These are phyloP conservation scores for Thrips palmi DNA, from an alignment of 1,140 invertebrate genomes.

Conservation along the genomic window DNA sequence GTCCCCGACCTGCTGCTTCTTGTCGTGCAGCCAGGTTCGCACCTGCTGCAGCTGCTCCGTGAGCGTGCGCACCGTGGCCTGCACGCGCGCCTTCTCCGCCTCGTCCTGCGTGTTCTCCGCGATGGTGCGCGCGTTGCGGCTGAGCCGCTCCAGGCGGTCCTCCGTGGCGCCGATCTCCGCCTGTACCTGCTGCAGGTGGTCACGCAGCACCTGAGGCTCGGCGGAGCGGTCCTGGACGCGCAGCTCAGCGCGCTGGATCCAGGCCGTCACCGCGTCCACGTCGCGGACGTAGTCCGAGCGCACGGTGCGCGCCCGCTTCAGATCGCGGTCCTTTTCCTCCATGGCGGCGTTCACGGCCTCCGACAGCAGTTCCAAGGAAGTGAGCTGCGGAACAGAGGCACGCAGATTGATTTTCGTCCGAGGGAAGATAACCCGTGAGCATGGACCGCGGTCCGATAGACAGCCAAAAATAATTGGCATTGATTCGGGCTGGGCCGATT, in stretches of 20 bases:
- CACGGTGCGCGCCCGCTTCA: conserved; percentile 63
- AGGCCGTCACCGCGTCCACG: conserved; percentile 59
- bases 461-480: too few relatives aligned
- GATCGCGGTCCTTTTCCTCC: conserved; percentile 72
- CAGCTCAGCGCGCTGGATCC: conserved; percentile 64
- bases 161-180: conserved; percentile 47
- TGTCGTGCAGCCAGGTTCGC: conserved; percentile 56
- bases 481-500: too few relatives aligned
- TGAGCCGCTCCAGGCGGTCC: conserved; percentile 60
- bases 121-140: conserved; percentile 55
- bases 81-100: conserved; percentile 53
- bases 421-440: too few relatives aligned
- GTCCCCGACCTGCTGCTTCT: conserved; percentile 61
- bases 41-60: conserved; percentile 61
- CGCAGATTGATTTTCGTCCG: not conserved
- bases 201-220: conserved; percentile 57
- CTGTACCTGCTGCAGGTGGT: conserved; percentile 54
- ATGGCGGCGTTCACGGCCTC: conserved; percentile 56
- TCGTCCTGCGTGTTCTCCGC: conserved; percentile 59
- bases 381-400: conserved; percentile 26
- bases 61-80: conserved; percentile 51
- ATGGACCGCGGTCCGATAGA: too few relatives aligned
- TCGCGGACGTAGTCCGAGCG: conserved; percentile 59
- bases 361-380: conserved; percentile 53
- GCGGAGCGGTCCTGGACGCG: conserved; percentile 60